phyloP scores from a whole-genome alignment of 2,113 vertebrate genomes.

The Myotis yumanensis region DNA sequence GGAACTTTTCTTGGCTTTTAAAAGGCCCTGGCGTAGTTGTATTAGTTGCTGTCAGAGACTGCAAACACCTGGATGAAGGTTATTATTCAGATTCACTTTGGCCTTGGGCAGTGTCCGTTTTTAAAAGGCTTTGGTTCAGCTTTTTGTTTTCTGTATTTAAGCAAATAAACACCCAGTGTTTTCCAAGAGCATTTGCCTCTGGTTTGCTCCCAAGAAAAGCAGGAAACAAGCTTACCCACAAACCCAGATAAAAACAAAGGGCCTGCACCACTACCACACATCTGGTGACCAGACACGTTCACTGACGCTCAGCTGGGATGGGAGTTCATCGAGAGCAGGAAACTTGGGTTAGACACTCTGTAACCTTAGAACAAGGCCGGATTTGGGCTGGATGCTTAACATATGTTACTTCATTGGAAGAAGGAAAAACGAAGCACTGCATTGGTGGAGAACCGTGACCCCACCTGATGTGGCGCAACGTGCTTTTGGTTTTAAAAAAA shows the following conservation, averaged over 20 bases:
- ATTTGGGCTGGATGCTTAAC: not conserved
- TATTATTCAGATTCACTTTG: not conserved
- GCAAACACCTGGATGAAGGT: not conserved
- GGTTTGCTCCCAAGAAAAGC: not conserved
- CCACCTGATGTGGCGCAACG: not conserved
- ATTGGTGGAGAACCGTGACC: not conserved
- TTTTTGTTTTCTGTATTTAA: slow-evolving; percentile 37
- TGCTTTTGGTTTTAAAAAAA: not conserved
- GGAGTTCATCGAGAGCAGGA: not conserved
- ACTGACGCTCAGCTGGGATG: not conserved
- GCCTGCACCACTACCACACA: not conserved
- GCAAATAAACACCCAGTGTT: slow-evolving; percentile 2
- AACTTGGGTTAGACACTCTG: not conserved
- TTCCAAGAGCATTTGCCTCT: slow-evolving; percentile 9
- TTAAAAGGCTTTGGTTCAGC: not conserved
- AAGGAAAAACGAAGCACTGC: not conserved
- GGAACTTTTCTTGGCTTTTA: not conserved
- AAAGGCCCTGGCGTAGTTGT: not conserved
- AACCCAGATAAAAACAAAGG: slow-evolving; percentile 15
- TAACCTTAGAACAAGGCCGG: not conserved
- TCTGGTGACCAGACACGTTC: slow-evolving; percentile 14
- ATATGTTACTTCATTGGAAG: not conserved
- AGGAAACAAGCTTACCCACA: not conserved
- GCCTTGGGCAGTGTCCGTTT: not conserved
- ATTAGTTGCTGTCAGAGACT: not conserved